phyloP scores from a whole-genome alignment of 2,113 vertebrate species.

The Felis catus region DNA sequence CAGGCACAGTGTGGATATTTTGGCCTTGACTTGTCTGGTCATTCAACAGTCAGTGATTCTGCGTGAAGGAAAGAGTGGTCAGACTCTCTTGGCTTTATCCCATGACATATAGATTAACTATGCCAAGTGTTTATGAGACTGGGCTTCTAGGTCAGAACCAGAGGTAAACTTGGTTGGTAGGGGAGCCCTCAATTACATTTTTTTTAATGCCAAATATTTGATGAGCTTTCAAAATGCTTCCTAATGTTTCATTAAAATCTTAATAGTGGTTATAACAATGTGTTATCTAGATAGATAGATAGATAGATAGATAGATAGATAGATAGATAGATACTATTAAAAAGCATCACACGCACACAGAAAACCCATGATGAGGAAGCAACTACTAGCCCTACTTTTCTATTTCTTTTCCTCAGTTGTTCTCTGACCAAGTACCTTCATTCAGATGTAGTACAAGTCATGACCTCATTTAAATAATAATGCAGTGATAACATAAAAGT shows the following conservation, averaged over 20 bases:
- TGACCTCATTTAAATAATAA: constrained; percentile 26
- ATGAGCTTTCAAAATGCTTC: constrained; percentile 4
- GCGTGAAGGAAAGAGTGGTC: background rate
- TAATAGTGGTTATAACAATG: background rate
- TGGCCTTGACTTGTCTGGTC: background rate
- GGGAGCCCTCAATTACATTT: background rate
- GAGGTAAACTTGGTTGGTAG: background rate
- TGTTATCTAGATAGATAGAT: background rate
- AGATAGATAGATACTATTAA: background rate
- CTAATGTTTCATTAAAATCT: constrained; percentile 21
- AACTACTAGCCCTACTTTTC: background rate
- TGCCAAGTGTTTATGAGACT: background rate
- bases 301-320: background rate
- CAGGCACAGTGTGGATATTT: background rate
- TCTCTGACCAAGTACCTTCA: background rate
- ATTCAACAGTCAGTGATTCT: background rate
- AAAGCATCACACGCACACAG: background rate
- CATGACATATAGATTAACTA: background rate
- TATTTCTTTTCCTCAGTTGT: background rate
- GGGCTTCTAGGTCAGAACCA: background rate
- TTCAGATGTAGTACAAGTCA: background rate
- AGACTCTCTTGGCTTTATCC: background rate
- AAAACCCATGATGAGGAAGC: background rate
- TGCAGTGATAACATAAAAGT: background rate
- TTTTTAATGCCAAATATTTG: background rate